Conservation (phyloP, 2,888 invertebrate genomes). For the Lysandra coridon region DNA sequence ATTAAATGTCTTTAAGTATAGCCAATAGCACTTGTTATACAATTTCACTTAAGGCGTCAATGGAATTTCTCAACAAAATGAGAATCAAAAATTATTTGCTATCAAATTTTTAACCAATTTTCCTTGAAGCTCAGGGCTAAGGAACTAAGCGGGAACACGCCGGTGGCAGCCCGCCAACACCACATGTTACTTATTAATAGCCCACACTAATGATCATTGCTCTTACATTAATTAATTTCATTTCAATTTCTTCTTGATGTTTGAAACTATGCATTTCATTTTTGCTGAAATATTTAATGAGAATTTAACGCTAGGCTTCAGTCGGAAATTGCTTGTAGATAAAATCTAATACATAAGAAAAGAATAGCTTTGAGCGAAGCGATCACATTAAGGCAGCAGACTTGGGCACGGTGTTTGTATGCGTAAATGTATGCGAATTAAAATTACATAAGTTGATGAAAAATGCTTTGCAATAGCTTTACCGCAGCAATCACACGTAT, state of each 20-base stretch:
- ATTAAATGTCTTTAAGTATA: no score
- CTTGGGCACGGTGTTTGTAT: no score
- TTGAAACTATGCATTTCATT: neutral
- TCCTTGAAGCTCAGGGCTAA: neutral
- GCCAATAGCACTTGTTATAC: no score
- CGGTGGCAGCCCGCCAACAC: slow-evolving; percentile 22
- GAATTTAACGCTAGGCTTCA: neutral
- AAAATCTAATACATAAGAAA: no score
- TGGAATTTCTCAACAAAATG: neutral
- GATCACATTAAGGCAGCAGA: no score
- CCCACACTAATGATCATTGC: slow-evolving; percentile 8
- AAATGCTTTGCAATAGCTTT: no score
- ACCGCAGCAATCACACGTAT: no score
- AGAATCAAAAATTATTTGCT: neutral
- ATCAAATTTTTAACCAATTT: neutral
- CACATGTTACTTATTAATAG: slow-evolving; percentile 18
- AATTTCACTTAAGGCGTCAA: no score
- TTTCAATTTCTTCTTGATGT: neutral
- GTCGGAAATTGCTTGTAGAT: no score
- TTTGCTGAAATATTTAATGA: no score
- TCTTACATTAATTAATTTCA: neutral
- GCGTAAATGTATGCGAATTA: no score
- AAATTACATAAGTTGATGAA: no score
- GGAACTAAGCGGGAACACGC: slow-evolving; percentile 11
- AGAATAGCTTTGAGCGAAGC: neutral